Evolutionary conservation across 2,888 invertebrate species (phyloP).

Genomic region (Alviniconcha strummeri): DNA sequence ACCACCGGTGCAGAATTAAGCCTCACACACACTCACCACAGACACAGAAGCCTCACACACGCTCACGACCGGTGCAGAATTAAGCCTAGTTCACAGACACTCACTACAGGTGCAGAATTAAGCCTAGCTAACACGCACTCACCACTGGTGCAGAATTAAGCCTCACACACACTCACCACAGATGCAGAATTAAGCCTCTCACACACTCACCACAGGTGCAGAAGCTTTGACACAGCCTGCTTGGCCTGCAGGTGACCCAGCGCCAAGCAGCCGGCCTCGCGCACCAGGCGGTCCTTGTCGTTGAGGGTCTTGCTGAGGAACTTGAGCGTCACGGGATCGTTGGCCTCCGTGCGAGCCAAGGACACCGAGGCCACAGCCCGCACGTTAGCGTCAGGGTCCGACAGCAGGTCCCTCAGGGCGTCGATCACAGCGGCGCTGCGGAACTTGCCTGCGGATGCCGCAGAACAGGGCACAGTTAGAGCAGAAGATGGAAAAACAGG

Average conservation of each 20-base stretch:
- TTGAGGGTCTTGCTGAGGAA: conserved; percentile 49
- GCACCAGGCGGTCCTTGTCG: conserved; percentile 56
- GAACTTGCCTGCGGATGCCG: conserved; percentile 51
- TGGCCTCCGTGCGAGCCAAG: conserved; percentile 52
- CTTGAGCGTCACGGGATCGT: conserved; percentile 45
- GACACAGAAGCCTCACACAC: background rate
- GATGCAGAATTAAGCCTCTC: conserved; percentile 52
- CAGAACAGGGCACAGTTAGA: too few species aligned
- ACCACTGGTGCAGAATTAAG: background rate
- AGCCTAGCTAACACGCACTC: background rate
- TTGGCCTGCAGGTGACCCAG: conserved; percentile 56
- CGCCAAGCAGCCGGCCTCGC: conserved; percentile 61
- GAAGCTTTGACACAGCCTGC: conserved; percentile 50
- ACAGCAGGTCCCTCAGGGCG: conserved; percentile 56
- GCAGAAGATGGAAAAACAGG: background rate
- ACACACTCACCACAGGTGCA: conserved; percentile 59
- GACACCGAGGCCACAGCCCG: conserved; percentile 60
- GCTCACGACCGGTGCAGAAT: background rate
- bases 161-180: conserved; percentile 51
- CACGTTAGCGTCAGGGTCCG: conserved; percentile 58
- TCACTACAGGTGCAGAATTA: conserved; percentile 28
- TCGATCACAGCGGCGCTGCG: conserved; percentile 58
- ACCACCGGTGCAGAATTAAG: background rate
- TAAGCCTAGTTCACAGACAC: conserved; percentile 11
- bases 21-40: background rate